Evolutionary conservation across 2,888 invertebrate genomes (phyloP).

Genomic region (Trichopria drosophilae): DNA sequence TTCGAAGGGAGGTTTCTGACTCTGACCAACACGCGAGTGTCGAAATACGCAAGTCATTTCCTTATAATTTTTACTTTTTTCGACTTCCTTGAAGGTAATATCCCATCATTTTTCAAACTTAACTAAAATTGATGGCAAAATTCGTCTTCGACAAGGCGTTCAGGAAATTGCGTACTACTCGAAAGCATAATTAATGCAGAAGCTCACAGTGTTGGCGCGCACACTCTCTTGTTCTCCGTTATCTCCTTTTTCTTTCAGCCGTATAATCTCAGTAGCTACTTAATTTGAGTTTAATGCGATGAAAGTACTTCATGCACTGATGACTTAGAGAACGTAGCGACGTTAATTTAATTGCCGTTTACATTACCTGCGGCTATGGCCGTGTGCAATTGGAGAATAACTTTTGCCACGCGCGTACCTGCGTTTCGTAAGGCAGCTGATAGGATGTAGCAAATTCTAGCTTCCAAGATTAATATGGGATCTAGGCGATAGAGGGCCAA

Average conservation of each 20-base stretch:
- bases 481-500: no score
- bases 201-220: no score
- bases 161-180: no score
- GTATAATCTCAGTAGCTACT: slow-evolving; percentile 11
- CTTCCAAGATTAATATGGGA: no score
- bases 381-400: slow-evolving; percentile 43
- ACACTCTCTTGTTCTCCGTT: no score
- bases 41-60: no score
- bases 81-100: slow-evolving; percentile 20
- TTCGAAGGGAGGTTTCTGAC: no score
- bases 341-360: slow-evolving; percentile 45
- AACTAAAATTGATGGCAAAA: neutral
- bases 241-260: slow-evolving; percentile 18
- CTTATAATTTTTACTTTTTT: neutral
- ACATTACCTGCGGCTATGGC: slow-evolving; percentile 42
- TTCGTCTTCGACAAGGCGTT: no score
- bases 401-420: slow-evolving; percentile 25
- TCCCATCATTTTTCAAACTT: neutral
- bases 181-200: no score
- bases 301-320: slow-evolving; percentile 41
- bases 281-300: slow-evolving; percentile 31
- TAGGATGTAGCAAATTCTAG: no score
- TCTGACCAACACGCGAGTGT: no score
- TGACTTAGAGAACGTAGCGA: slow-evolving; percentile 34
- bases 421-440: no score